A percentile compares a stretch with the other conserved stretches of the same genome.
Evolutionary conservation across 2,797 vertebrate species (phyloP).

Genomic region (Notamacropus eugenii): DNA sequence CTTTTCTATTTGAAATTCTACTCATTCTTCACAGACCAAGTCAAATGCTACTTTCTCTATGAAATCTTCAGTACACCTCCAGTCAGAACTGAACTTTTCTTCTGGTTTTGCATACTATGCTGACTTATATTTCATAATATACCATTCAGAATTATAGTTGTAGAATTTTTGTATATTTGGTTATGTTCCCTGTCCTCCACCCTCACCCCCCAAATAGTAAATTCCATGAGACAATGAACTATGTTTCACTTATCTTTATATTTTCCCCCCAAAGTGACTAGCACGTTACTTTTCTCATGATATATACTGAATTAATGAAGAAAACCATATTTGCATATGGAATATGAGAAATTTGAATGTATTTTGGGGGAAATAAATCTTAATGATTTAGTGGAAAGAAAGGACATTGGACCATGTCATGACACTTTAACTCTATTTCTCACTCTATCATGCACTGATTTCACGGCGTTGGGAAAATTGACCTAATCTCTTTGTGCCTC

Average conservation of each 20-base stretch:
- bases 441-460: background rate
- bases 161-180: background rate
- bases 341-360: background rate
- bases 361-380: background rate
- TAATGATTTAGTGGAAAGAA: background rate
- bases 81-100: background rate
- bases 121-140: background rate
- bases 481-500: background rate
- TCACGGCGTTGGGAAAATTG: background rate
- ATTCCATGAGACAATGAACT: background rate
- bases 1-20: background rate
- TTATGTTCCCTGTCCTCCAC: background rate
- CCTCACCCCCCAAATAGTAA: background rate
- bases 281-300: background rate
- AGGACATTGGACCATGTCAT: background rate
- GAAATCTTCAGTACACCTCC: background rate
- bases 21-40: background rate
- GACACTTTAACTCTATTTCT: background rate
- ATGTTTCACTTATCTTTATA: background rate
- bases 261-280: background rate
- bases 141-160: background rate
- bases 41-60: background rate
- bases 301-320: background rate
- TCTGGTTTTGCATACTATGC: background rate
- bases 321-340: background rate